Conservation (phyloP, 2,888 invertebrate genomes). For the Sussaba pulchella region DNA sequence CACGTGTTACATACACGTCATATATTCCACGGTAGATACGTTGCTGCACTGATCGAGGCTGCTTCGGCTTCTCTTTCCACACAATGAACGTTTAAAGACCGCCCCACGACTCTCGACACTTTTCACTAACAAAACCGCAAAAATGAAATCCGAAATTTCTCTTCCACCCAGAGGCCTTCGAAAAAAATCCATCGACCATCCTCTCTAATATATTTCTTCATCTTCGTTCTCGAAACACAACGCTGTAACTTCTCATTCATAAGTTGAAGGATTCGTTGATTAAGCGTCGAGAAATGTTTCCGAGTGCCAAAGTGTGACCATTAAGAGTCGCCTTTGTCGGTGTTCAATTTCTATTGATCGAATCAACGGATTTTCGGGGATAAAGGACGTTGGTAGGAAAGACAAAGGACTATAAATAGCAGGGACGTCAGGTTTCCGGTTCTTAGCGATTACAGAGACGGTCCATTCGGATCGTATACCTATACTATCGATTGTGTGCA, state of each 20-base stretch:
- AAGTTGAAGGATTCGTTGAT: too few species aligned
- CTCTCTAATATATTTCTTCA: too few species aligned
- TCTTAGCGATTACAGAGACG: slow-evolving; percentile 50
- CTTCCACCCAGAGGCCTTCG: too few species aligned
- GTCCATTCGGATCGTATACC: slow-evolving; percentile 19
- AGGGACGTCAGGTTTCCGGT: slow-evolving; percentile 47
- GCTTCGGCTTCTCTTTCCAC: background rate
- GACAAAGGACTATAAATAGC: slow-evolving; percentile 22
- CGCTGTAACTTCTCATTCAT: too few species aligned
- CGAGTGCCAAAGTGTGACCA: background rate
- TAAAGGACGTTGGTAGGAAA: slow-evolving; percentile 18
- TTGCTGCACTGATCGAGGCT: background rate
- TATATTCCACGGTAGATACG: background rate
- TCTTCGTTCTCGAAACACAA: too few species aligned
- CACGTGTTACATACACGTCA: background rate
- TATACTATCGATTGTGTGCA: slow-evolving; percentile 48
- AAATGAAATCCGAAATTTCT: too few species aligned
- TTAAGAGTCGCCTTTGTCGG: slow-evolving; percentile 2
- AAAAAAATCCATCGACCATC: too few species aligned
- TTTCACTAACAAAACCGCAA: too few species aligned
- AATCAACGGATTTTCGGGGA: slow-evolving; percentile 27
- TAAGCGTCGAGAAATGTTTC: background rate
- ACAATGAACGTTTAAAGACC: slow-evolving; percentile 15
- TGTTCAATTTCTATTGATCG: slow-evolving; percentile 40
- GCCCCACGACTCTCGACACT: background rate